phyloP scores from a whole-genome alignment of 2,113 vertebrate genomes.

The Anhinga rufa region DNA sequence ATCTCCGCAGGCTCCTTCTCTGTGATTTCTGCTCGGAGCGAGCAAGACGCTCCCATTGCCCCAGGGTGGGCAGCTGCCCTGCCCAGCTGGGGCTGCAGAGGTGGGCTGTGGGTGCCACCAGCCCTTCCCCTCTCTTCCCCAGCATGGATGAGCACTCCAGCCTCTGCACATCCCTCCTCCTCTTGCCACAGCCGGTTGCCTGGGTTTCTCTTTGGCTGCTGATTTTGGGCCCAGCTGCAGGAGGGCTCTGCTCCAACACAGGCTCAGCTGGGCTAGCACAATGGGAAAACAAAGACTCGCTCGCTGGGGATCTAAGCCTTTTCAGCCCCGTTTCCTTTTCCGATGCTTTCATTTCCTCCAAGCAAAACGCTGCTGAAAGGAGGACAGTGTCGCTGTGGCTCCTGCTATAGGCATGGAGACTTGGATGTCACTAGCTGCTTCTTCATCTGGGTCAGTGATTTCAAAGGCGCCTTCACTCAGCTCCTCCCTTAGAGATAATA shows the following conservation, averaged over 20 bases:
- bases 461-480: neutral
- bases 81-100: neutral
- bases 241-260: constrained; percentile 61
- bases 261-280: constrained; percentile 55
- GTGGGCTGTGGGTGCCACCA: neutral
- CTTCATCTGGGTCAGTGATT: neutral
- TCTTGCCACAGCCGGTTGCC: neutral
- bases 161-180: neutral
- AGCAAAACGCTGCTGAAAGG: constrained; percentile 28
- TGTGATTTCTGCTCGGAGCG: neutral
- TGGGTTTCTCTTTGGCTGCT: constrained; percentile 44
- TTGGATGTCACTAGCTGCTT: neutral
- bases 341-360: constrained; percentile 32
- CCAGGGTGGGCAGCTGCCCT: neutral
- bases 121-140: neutral
- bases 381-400: neutral
- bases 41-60: neutral
- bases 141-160: neutral
- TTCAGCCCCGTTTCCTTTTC: constrained; percentile 54
- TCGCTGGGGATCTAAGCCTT: constrained; percentile 25
- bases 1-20: neutral
- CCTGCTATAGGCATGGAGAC: neutral
- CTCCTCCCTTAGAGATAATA: neutral
- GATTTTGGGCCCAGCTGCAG: constrained; percentile 58
- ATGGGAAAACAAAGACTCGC: constrained; percentile 33